These are phyloP conservation scores for Plestiodon gilberti DNA, from an alignment of 2,113 vertebrate genomes.

Conservation along the genomic window DNA sequence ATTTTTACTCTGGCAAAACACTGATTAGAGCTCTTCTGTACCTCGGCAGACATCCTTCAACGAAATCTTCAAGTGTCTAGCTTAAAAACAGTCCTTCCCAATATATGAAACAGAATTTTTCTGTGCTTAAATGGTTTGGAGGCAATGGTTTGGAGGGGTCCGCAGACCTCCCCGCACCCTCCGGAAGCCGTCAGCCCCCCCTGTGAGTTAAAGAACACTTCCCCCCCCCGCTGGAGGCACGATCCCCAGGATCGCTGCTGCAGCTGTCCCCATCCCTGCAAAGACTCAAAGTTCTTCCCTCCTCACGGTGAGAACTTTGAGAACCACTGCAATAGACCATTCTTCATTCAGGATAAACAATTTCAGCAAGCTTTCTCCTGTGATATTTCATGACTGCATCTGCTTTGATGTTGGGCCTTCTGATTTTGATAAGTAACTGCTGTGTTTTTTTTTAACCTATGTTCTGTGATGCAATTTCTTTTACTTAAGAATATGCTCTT, in stretches of 20 bases:
- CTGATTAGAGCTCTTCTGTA: background rate
- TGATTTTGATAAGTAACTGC: background rate
- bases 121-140: slow-evolving; percentile 8
- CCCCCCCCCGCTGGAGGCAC: no score
- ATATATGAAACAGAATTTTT: background rate
- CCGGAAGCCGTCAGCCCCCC: no score
- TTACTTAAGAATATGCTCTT: background rate
- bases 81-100: background rate
- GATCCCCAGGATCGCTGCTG: no score
- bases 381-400: background rate
- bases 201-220: no score
- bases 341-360: background rate
- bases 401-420: background rate
- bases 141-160: no score
- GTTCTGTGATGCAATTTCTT: background rate
- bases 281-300: no score
- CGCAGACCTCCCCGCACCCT: no score
- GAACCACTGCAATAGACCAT: background rate
- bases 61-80: background rate
- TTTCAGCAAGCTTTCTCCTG: background rate
- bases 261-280: no score
- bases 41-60: background rate
- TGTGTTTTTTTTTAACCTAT: background rate
- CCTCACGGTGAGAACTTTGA: no score
- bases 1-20: rapidly evolving